Percentiles rank a stretch among this genome's conserved stretches.
phyloP scores from a whole-genome alignment of 2,797 vertebrate genomes.

The Falco peregrinus region DNA sequence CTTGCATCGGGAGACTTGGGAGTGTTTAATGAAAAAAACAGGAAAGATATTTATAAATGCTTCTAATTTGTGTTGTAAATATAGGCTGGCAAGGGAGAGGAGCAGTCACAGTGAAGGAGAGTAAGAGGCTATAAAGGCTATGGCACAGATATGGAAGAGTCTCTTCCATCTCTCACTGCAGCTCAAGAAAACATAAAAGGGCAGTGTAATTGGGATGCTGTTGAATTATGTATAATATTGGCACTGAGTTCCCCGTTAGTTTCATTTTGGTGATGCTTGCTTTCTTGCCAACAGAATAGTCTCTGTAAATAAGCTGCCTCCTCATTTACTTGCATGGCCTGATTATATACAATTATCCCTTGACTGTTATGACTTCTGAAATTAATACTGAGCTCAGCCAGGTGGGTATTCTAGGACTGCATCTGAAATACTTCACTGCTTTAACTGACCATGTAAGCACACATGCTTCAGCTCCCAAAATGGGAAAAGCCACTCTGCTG shows the following conservation, averaged over 20 bases:
- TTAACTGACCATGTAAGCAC: background rate
- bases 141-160: background rate
- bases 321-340: conserved; percentile 4
- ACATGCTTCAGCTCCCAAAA: background rate
- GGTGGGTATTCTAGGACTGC: background rate
- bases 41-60: background rate
- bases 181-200: background rate
- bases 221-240: conserved; percentile 40
- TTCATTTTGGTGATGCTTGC: conserved; percentile 41
- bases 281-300: conserved; percentile 27
- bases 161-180: background rate
- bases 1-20: background rate
- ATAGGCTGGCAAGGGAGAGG: background rate
- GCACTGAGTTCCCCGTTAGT: background rate
- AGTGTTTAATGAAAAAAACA: background rate
- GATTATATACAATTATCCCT: conserved; percentile 22
- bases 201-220: background rate
- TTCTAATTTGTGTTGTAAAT: conserved; percentile 2
- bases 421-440: background rate
- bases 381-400: background rate
- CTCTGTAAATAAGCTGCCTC: conserved; percentile 29
- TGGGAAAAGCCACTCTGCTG: background rate
- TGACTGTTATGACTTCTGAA: background rate
- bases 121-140: background rate
- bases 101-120: background rate